Evolutionary conservation across 2,113 vertebrate genomes (phyloP).

Genomic region (Sinosuthora webbiana): DNA sequence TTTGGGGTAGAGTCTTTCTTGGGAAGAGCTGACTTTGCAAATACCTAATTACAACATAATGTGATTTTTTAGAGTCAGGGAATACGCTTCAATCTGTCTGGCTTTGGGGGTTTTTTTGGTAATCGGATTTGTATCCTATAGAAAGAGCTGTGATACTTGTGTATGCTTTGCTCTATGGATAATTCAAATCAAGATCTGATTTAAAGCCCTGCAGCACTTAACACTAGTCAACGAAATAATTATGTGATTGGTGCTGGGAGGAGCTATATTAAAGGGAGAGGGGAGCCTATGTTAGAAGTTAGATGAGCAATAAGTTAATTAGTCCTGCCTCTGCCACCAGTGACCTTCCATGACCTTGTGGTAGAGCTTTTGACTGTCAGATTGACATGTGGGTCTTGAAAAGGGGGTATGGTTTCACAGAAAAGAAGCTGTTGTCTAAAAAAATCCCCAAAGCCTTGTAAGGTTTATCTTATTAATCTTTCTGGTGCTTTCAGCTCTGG

Average conservation of each 20-base stretch:
- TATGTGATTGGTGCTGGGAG: neutral
- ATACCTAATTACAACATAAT: neutral
- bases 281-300: neutral
- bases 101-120: neutral
- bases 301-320: neutral
- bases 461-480: neutral
- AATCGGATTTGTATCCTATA: neutral
- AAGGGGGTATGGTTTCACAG: neutral
- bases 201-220: conserved; percentile 17
- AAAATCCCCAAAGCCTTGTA: neutral
- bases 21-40: neutral
- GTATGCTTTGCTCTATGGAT: neutral
- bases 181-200: conserved; percentile 27
- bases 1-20: neutral
- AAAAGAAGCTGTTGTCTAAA: neutral
- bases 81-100: neutral
- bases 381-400: neutral
- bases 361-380: neutral
- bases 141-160: conserved; percentile 8
- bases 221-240: neutral
- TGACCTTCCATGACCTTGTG: neutral
- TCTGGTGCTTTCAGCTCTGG: neutral
- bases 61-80: neutral
- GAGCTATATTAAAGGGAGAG: neutral
- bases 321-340: neutral